Conservation (phyloP, 2,888 invertebrate genomes). For the Campopleginae sp. region DNA sequence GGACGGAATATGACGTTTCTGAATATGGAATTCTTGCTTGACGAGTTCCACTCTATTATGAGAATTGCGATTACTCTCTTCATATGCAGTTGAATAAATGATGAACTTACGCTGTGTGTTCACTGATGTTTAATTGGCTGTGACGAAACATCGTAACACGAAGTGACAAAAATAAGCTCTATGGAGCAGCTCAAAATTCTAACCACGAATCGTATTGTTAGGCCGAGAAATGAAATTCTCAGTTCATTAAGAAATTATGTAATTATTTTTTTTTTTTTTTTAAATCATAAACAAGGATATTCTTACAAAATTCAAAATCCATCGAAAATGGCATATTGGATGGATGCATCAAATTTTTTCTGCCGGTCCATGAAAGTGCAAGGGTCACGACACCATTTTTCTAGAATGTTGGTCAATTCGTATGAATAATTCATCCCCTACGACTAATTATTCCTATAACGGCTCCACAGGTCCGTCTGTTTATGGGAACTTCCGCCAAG, state of each 20-base stretch:
- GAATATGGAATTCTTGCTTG: background rate
- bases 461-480: conserved; percentile 3
- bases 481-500: background rate
- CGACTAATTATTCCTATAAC: conserved; percentile 10
- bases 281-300: no score
- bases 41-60: background rate
- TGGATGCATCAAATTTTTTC: no score
- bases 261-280: no score
- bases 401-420: background rate
- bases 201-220: background rate
- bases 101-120: background rate
- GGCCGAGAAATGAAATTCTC: no score
- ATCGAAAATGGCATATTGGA: no score
- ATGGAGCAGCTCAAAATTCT: background rate
- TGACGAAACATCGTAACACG: background rate
- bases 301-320: no score
- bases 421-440: background rate
- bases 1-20: background rate
- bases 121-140: background rate
- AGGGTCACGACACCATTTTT: background rate
- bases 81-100: background rate
- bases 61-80: background rate
- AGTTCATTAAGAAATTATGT: no score
- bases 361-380: no score
- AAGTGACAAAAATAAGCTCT: no score